Evolutionary conservation across 2,888 invertebrate species (phyloP).

Genomic region (Drosophila antonietae): DNA sequence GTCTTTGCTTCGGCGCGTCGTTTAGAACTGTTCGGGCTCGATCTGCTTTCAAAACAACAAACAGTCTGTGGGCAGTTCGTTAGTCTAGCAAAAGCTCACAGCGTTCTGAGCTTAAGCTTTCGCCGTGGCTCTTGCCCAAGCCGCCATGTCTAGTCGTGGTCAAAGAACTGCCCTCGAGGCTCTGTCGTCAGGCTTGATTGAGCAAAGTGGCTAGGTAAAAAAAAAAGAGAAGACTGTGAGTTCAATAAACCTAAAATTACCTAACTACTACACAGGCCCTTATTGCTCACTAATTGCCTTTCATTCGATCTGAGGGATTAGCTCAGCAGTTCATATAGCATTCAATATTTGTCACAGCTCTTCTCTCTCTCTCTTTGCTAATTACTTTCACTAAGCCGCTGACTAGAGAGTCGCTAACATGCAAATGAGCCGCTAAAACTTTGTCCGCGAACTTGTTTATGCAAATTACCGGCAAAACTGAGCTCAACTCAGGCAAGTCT

Average conservation of each 20-base stretch:
- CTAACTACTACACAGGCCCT: neutral
- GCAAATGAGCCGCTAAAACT: slow-evolving; percentile 64
- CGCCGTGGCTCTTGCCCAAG: slow-evolving; percentile 28
- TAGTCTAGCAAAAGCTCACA: slow-evolving; percentile 53
- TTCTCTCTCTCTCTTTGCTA: slow-evolving; percentile 19
- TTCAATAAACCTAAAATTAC: slow-evolving; percentile 50
- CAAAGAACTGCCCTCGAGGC: slow-evolving; percentile 54
- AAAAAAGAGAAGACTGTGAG: slow-evolving; percentile 2
- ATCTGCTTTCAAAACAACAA: slow-evolving; percentile 19
- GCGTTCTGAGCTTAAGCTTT: slow-evolving; percentile 34
- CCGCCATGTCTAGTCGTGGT: slow-evolving; percentile 25
- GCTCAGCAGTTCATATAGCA: neutral
- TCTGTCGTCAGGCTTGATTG: slow-evolving; percentile 35
- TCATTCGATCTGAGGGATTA: neutral
- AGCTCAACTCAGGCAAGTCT: slow-evolving; percentile 22
- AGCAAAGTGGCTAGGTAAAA: neutral
- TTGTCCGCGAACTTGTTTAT: slow-evolving; percentile 75
- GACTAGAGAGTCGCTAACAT: slow-evolving; percentile 39
- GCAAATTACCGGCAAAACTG: slow-evolving; percentile 64
- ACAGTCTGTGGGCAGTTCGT: slow-evolving; percentile 22
- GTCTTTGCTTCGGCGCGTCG: slow-evolving; percentile 53
- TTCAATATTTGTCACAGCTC: slow-evolving; percentile 12
- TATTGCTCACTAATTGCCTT: slow-evolving; percentile 10
- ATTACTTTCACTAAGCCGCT: slow-evolving; percentile 66
- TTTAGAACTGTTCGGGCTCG: slow-evolving; percentile 53